Evolutionary conservation across 2,888 invertebrate species (phyloP), one percentile per base, ranked within the genome.

Genomic region (Polymixis lichenea): DNA sequence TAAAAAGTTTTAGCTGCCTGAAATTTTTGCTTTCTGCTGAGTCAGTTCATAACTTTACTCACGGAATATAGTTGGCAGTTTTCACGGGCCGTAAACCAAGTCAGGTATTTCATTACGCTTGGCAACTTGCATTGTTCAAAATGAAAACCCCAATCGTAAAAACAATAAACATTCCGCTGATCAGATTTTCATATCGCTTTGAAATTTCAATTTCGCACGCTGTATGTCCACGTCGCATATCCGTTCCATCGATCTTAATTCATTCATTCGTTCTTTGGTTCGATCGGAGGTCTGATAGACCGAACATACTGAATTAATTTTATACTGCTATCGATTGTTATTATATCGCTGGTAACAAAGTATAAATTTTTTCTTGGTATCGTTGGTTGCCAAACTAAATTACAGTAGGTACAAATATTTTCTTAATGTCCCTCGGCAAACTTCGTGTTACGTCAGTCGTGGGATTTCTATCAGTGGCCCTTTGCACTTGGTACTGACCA

Each of bases 131-230:
- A 65, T 71, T 72, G 67, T 68, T 69, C 62, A 49, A 78, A 55
- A 46, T 66, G 9, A 56, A 65, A 64, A 61, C 32, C 7, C 22
- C 32, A 56, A 68, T 68, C 43, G 38, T 9, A 60, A 28, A 49
- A 78, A 60, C 70, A 64, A 70, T 61, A 74, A 72, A 69, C 60
- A 65, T 68, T 17, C 25, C 32, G 8, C 19, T 65, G 43, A 68
- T 56, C 28, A 53, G 64, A 77, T 78, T 66, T 78, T 46, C 55
- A 64, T 61, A 67, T 64, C 28, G 55, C 49, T 71, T n/a, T 66
- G 69, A 73, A 81, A 83, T 72, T 80, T 79, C 56, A 75, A 84
- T 84, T 75, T 80, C 19, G 28, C 60, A 28, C 28, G n/a, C 19
- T 66, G 62, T 38, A 49, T 66, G 32, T 74, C 43, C 55, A 17